Percentiles rank a stretch among this genome's conserved stretches.
Evolutionary conservation across 1,140 invertebrate species (phyloP).

Genomic region (Aphaenogaster ashmeadi): DNA sequence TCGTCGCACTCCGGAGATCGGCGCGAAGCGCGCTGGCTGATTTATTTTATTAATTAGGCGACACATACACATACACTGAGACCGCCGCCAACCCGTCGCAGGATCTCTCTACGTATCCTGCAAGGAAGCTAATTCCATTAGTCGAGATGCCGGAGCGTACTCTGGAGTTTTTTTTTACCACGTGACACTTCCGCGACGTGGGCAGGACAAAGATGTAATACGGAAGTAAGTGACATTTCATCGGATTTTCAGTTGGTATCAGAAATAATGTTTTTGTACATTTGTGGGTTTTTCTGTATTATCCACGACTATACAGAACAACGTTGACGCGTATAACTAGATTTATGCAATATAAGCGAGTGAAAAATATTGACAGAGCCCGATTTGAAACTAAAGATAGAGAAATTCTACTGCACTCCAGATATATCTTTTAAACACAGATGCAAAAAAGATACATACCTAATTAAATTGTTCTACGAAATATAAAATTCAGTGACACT

Average conservation of each 20-base stretch:
- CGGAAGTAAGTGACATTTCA: conserved; percentile 37
- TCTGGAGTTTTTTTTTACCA: conserved; percentile 1
- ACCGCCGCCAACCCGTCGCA: conserved; percentile 41
- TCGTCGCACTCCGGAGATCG: conserved; percentile 60
- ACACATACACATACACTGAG: conserved; percentile 32
- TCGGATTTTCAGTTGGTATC: conserved; percentile 14
- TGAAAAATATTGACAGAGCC: conserved; percentile 1
- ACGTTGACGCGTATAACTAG: conserved; percentile 11
- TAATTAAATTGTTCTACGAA: background rate
- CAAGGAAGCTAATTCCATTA: conserved; percentile 69
- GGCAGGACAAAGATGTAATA: conserved; percentile 12
- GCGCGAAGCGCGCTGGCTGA: conserved; percentile 60
- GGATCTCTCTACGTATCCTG: conserved; percentile 38
- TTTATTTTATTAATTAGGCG: conserved; percentile 78
- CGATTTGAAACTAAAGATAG: conserved; percentile 14
- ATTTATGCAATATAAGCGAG: conserved; percentile 2
- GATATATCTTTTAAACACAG: background rate
- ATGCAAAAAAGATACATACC: background rate
- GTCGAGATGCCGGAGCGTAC: conserved; percentile 21
- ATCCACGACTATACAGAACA: background rate
- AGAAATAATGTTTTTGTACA: conserved; percentile 9
- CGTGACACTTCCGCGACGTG: conserved; percentile 3
- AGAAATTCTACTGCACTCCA: background rate
- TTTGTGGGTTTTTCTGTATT: background rate
- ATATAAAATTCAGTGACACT: background rate